A percentile compares a stretch with the other conserved stretches of the same genome.
Evolutionary conservation across 2,797 vertebrate genomes (phyloP).

Genomic region (Acipenser transmontanus): DNA sequence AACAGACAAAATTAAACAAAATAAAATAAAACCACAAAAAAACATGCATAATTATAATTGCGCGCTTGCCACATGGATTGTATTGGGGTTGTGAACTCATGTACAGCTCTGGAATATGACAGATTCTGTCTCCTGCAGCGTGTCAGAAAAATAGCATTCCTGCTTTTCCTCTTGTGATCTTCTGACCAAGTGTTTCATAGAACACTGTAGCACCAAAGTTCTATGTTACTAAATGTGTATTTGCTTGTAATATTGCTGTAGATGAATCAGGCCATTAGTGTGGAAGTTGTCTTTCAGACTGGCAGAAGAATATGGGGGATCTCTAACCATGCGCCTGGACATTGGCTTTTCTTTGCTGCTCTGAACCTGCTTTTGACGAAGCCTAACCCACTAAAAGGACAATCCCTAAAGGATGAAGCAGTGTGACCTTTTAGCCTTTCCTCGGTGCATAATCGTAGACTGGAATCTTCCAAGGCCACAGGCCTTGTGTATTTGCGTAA

Average conservation of each 20-base stretch:
- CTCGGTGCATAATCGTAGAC: constrained; percentile 36
- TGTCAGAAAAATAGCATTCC: constrained; percentile 74
- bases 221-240: constrained; percentile 60
- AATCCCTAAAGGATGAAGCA: constrained; percentile 30
- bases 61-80: constrained; percentile 74
- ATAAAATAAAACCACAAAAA: constrained; percentile 17
- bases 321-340: constrained; percentile 23
- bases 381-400: constrained; percentile 37
- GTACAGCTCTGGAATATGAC: constrained; percentile 62
- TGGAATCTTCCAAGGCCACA: constrained; percentile 49
- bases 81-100: constrained; percentile 66
- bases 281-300: constrained; percentile 29
- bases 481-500: constrained; percentile 52
- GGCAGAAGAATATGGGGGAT: constrained; percentile 8
- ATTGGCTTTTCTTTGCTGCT: constrained; percentile 42
- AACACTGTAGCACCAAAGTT: constrained; percentile 76
- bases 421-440: constrained; percentile 27
- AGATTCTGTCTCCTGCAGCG: constrained; percentile 58
- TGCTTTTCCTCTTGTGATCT: constrained; percentile 66
- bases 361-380: constrained; percentile 51
- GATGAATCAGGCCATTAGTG: constrained; percentile 45
- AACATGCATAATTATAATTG: constrained; percentile 30
- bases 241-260: constrained; percentile 74
- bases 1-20: constrained; percentile 6
- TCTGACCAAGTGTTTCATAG: constrained; percentile 74